A percentile compares a stretch with the other conserved stretches of the same genome.
Conservation (phyloP, 2,888 invertebrate genomes). For the Nebria salina region DNA sequence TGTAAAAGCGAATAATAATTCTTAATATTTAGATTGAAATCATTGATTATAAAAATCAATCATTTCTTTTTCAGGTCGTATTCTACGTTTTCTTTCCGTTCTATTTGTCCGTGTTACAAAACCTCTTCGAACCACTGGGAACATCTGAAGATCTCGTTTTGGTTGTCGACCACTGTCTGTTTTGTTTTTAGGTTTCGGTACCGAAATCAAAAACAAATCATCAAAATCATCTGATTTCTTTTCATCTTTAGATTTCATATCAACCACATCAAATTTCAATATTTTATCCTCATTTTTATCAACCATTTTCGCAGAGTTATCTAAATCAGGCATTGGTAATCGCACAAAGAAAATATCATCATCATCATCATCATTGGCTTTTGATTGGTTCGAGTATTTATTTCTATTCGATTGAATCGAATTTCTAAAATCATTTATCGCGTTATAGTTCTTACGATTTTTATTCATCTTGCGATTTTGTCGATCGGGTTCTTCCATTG, state of each 20-base stretch:
- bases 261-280: slow-evolving; percentile 34
- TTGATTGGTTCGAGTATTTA: slow-evolving; percentile 58
- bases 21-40: background rate
- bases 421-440: slow-evolving; percentile 60
- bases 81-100: slow-evolving; percentile 50
- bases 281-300: slow-evolving; percentile 24
- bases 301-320: slow-evolving; percentile 28
- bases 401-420: slow-evolving; percentile 59
- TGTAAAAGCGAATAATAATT: background rate
- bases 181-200: slow-evolving; percentile 18
- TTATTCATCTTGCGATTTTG: slow-evolving; percentile 61
- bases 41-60: background rate
- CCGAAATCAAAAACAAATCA: slow-evolving; percentile 37
- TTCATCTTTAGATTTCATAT: slow-evolving; percentile 31
- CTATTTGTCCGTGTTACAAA: slow-evolving; percentile 58
- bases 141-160: slow-evolving; percentile 27
- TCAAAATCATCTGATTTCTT: slow-evolving; percentile 24
- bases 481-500: slow-evolving; percentile 61
- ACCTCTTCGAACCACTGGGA: slow-evolving; percentile 53
- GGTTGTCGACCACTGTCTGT: slow-evolving; percentile 34
- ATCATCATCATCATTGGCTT: slow-evolving; percentile 57
- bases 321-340: slow-evolving; percentile 57
- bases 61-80: slow-evolving; percentile 27
- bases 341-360: slow-evolving; percentile 59
- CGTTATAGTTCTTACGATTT: slow-evolving; percentile 53